Base-by-base conservation (phyloP, 1,140 invertebrate species). In the Philopotamus ludificatus region DNA sequence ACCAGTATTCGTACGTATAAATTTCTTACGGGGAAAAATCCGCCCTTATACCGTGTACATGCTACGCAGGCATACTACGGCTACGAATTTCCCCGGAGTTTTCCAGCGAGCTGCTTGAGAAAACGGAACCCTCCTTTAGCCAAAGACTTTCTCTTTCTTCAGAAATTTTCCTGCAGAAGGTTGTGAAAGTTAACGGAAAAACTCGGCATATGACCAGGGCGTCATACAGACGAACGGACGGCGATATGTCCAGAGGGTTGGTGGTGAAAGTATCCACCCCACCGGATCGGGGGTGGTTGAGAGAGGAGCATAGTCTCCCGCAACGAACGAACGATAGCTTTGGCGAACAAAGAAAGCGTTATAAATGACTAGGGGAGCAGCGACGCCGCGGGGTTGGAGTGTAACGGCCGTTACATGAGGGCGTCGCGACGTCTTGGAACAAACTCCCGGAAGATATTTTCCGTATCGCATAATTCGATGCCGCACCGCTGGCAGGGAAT, bases 281-380 rank as follows among this genome's bases (percentile, higher is more conserved):
- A 2, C 20, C 60, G 18, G 12, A 25, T 16, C 22, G 34, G 23
- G 39, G 67, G 50, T 58, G 58, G 60, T 20, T 50, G 21, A 21
- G 45, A 25, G 22, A 39, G 21, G 45, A 53, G 41, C 20, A n/a
- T 26, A 18, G 22, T 23, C 53, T 41, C 44, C 53, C 28, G 42
- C 50, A 63, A 69, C 63, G 63, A 45, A 22, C 23, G n/a, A n/a
- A n/a, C n/a, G n/a, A n/a, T n/a, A n/a, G 53, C 58, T 63, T 63
- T 57, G 65, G 65, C 65, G 68, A 70, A 70, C 68, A 70, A 70
- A 66, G 68, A 70, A 70, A 70, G 68, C 68, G 68, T 70, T 70
- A 70, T 70, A 64, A 64, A 64, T 47, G 47, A 64, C 39, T 57
- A 70, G 64, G 53, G 16, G 4, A 25, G 28, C 41, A 44, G 15